Evolutionary conservation across 2,888 invertebrate species (phyloP).

Genomic region (Megalurothrips usitatus): DNA sequence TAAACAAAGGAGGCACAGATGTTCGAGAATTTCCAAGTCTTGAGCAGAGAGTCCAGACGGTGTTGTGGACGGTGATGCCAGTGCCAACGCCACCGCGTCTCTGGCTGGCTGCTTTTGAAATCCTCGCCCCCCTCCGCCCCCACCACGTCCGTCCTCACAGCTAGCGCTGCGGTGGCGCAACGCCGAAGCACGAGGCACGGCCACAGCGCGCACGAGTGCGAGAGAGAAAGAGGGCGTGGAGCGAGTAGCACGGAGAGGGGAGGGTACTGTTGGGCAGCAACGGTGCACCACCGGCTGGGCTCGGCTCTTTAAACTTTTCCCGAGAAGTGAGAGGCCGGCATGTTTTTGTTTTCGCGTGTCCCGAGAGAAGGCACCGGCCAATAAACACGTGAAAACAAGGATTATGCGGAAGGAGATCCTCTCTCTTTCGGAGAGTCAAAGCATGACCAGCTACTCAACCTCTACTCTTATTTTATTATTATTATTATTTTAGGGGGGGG

Average conservation of each 20-base stretch:
- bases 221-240: background rate
- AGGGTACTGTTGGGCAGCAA: background rate
- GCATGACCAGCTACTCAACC: too few relatives aligned
- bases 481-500: too few relatives aligned
- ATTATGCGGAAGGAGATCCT: background rate
- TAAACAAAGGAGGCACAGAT: background rate
- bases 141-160: background rate
- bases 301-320: background rate
- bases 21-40: background rate
- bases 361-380: background rate
- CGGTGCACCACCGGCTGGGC: background rate
- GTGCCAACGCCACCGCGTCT: slow-evolving; percentile 6
- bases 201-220: background rate
- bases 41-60: background rate
- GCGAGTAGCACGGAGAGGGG: background rate
- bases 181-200: background rate
- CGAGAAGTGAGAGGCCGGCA: background rate
- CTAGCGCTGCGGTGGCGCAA: background rate
- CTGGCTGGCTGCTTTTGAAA: background rate
- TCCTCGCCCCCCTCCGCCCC: slow-evolving; percentile 4
- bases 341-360: background rate
- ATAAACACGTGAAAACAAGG: background rate
- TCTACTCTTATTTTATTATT: too few relatives aligned
- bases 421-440: too few relatives aligned
- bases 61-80: background rate